phyloP scores from a whole-genome alignment of 2,113 vertebrate species.

The Loxodonta africana region DNA sequence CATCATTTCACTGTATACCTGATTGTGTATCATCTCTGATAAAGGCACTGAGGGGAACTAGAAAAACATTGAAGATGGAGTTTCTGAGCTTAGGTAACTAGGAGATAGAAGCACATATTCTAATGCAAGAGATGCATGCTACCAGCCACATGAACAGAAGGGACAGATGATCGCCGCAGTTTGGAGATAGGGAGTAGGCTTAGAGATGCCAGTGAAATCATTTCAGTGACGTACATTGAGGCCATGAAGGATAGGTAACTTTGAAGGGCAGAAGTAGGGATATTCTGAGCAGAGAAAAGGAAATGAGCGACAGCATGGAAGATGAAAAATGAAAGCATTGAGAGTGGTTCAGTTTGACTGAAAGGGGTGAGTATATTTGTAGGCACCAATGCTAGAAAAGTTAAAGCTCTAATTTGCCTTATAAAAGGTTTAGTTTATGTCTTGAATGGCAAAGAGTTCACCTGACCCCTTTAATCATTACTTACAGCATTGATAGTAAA shows the following conservation, averaged over 20 bases:
- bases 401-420: conserved; percentile 20
- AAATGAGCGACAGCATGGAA: background rate
- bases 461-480: background rate
- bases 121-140: background rate
- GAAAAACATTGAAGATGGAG: conserved; percentile 10
- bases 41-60: background rate
- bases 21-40: conserved; percentile 41
- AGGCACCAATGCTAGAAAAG: conserved; percentile 8
- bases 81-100: background rate
- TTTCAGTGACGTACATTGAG: conserved; percentile 43
- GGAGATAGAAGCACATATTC: background rate
- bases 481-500: background rate
- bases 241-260: background rate
- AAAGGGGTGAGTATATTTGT: background rate
- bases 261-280: background rate
- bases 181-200: conserved; percentile 19
- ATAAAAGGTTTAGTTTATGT: conserved; percentile 45
- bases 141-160: conserved; percentile 23
- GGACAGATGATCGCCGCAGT: background rate
- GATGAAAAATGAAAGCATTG: conserved; percentile 22
- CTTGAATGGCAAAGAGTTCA: conserved; percentile 21
- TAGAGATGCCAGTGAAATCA: background rate
- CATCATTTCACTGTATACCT: conserved; percentile 30
- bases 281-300: background rate
- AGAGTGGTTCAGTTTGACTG: conserved; percentile 31